phyloP scores from a whole-genome alignment of 2,888 invertebrate genomes.

The Siphonodentalium dalli region DNA sequence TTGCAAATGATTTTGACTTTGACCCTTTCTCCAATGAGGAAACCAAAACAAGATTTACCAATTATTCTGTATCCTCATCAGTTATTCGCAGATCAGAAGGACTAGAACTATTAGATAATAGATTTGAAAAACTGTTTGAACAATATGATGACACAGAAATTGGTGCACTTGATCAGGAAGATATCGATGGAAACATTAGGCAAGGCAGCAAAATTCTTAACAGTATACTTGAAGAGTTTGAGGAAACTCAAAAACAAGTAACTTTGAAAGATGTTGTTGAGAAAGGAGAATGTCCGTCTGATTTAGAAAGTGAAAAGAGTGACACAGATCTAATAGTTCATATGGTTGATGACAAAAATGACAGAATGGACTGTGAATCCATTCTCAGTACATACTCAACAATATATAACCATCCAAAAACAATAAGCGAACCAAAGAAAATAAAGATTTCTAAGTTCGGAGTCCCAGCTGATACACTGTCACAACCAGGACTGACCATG shows the following conservation, averaged over 20 bases:
- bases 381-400: constrained; percentile 88
- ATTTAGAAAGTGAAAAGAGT: constrained; percentile 40
- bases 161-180: constrained; percentile 88
- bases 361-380: constrained; percentile 90
- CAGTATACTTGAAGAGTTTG: constrained; percentile 78
- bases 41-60: constrained; percentile 86
- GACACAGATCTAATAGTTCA: constrained; percentile 57
- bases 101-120: constrained; percentile 80
- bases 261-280: constrained; percentile 46
- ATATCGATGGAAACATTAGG: constrained; percentile 82
- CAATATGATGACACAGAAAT: constrained; percentile 88
- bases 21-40: constrained; percentile 67
- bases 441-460: constrained; percentile 38
- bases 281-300: constrained; percentile 30
- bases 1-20: constrained; percentile 30
- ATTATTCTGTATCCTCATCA: constrained; percentile 92
- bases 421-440: constrained; percentile 52
- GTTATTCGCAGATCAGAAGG: constrained; percentile 86
- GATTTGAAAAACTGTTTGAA: constrained; percentile 86
- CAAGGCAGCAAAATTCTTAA: constrained; percentile 76
- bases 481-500: constrained; percentile 46
- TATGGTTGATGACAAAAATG: constrained; percentile 73
- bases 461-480: constrained; percentile 42
- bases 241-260: constrained; percentile 43
- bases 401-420: constrained; percentile 88